Base-by-base conservation (phyloP, 2,888 invertebrate species). In the Electrophaes corylata region DNA sequence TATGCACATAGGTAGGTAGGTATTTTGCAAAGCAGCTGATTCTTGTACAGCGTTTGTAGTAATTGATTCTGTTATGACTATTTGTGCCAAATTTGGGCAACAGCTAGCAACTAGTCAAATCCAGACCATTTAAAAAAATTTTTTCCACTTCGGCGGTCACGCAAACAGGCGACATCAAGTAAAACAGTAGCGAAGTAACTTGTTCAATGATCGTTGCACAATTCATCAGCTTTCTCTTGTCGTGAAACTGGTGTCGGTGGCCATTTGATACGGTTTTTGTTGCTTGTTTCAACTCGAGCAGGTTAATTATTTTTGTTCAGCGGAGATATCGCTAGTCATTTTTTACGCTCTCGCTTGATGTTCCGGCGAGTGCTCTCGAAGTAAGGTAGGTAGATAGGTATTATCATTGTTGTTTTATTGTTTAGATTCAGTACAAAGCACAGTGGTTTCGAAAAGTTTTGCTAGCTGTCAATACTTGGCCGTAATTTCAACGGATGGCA, bases 401-500 rank as follows among this genome's bases (percentile, higher is more conserved):
- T 44, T 67, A 65, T 71, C 67, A 73, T 56, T 45, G 41, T 60
- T 76, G 71, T 62, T 68, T 73, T 69, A 76, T 78, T 79, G 76
- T 79, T 73, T 68, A 68, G 61, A 54, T 65, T 64, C 67, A 61
- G 68, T 68, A 75, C 76, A 80, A 78, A 75, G 66, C 69, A 66
- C 67, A 65, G 64, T 73, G 74, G 74, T 76, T 79, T 76, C 71
- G 63, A 73, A 79, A 77, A 79, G 77, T 78, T 76, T 73, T 77
- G 73, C 70, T 53, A 69, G 67, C 68, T 74, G 71, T 78, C 76
- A 75, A 79, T 79, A 78, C 76, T 79, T 75, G 71, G 71, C 71
- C 66, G 79, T 79, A 76, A 81, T 81, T 81, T 76, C 77, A 73
- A 75, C 73, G 73, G 51, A 73, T 75, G 71, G 79, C 68, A 79